Evolutionary conservation across 2,797 vertebrate species (phyloP).

Genomic region (Telmatherina bonti): DNA sequence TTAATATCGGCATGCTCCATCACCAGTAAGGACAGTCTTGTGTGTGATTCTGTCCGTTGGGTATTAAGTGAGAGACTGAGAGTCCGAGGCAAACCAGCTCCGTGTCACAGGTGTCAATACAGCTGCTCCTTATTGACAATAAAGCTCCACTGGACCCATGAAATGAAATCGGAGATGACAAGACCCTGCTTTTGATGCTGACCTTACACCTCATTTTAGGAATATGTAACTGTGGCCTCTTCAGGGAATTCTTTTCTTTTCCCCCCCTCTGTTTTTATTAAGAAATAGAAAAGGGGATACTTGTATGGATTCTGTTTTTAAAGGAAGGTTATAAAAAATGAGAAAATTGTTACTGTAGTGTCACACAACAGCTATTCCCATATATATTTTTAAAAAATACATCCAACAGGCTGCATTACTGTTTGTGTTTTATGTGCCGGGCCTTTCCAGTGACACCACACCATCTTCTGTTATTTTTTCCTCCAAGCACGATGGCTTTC

Average conservation of each 20-base stretch:
- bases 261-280: slow-evolving; percentile 38
- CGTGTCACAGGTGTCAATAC: slow-evolving; percentile 81
- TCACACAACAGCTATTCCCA: slow-evolving; percentile 26
- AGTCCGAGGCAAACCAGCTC: slow-evolving; percentile 39
- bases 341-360: slow-evolving; percentile 7
- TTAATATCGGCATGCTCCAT: slow-evolving; percentile 76
- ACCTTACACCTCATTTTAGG: slow-evolving; percentile 71
- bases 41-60: slow-evolving; percentile 43
- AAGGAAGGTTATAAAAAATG: slow-evolving; percentile 34
- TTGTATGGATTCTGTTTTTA: slow-evolving; percentile 25
- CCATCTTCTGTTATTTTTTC: slow-evolving; percentile 27
- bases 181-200: slow-evolving; percentile 77
- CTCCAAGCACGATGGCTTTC: slow-evolving; percentile 52
- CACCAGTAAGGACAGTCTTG: slow-evolving; percentile 49
- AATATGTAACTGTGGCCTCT: slow-evolving; percentile 70
- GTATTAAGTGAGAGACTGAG: slow-evolving; percentile 22
- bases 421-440: slow-evolving; percentile 33
- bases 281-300: slow-evolving; percentile 40
- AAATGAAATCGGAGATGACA: slow-evolving; percentile 79
- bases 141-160: slow-evolving; percentile 68
- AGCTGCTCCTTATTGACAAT: slow-evolving; percentile 80
- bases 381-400: slow-evolving; percentile 50
- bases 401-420: slow-evolving; percentile 25
- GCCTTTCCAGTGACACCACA: slow-evolving; percentile 40
- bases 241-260: slow-evolving; percentile 48